Evolutionary conservation across 2,797 vertebrate genomes (phyloP), one percentile per base, ranked within the genome.

Genomic region (Echiichthys vipera): DNA sequence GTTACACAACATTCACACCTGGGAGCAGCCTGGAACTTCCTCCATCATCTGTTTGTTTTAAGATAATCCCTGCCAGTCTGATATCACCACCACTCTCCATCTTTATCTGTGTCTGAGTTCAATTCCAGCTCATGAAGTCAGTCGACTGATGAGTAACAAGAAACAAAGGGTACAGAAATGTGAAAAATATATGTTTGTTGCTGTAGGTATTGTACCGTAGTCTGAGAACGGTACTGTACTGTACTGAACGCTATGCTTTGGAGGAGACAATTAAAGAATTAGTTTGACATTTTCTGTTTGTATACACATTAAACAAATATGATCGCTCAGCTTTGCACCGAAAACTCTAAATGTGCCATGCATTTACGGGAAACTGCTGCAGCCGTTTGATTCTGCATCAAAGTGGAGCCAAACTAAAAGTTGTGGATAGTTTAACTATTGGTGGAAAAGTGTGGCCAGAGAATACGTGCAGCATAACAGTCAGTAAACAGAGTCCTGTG

Each of bases 1-100:
- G 40, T 49, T 24, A 47, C 50, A 36, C 55, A 22, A 20, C 42
- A 57, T 71, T 62, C 29, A 57, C 62, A 71, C 62, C 54, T 54
- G 49, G 64, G 32, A 68, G 53, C 49, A 27, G 25, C 30, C 22
- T 14, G 40, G 32, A 39, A 20, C n/a, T 39, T 49, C 46, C 9
- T 55, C 39, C 5, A 6, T 39, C 53, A 34, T 58, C n/a, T 54
- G 5, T 32, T 34, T 46, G 22, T 24, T 18, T 32, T 8, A 40
- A 40, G 14, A 46, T 46, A 1, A 59, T 42, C 27, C 58, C 45
- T 24, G 22, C 18, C 17, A 18, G 5, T 39, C 8, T 5, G 18
- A 45, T 13, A 36, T 27, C n/a, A 11, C 7, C 56, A 22, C 24
- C 32, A 40, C 9, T 50, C 15, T 11, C 22, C 4, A 10, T 3